Evolutionary conservation across 1,140 invertebrate genomes (phyloP).

Genomic region (Solenopsis invicta): DNA sequence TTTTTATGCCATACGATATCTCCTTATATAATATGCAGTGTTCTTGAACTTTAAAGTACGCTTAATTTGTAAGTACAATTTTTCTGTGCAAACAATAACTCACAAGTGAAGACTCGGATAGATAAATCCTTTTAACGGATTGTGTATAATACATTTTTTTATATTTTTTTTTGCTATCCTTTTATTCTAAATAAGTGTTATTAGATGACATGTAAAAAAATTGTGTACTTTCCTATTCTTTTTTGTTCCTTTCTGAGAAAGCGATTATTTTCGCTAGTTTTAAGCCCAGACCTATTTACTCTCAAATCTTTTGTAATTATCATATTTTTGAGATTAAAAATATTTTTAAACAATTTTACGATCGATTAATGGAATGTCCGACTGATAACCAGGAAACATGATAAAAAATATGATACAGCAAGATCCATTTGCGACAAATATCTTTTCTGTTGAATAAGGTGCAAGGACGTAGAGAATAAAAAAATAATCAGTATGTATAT

Average conservation of each 20-base stretch:
- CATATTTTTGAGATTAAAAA: neutral
- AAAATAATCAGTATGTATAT: slow-evolving; percentile 22
- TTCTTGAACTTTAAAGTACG: slow-evolving; percentile 3
- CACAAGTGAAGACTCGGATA: neutral
- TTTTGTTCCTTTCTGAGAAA: slow-evolving; percentile 19
- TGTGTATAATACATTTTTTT: slow-evolving; percentile 22
- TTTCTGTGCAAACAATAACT: slow-evolving; percentile 17
- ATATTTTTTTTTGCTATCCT: slow-evolving; percentile 19
- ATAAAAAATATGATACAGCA: neutral
- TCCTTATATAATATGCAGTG: neutral
- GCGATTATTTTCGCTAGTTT: slow-evolving; percentile 7
- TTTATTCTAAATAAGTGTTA: slow-evolving; percentile 19
- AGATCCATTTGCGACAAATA: neutral
- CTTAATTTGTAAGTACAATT: slow-evolving; percentile 8
- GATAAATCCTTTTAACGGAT: neutral
- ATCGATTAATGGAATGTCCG: neutral
- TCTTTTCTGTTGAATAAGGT: slow-evolving; percentile 13
- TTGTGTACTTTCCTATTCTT: slow-evolving; percentile 5
- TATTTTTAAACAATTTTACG: neutral
- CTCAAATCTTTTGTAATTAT: slow-evolving; percentile 3
- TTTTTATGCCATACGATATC: slow-evolving; percentile 17
- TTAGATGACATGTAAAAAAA: slow-evolving; percentile 30
- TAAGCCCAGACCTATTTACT: slow-evolving; percentile 7
- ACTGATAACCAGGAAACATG: neutral
- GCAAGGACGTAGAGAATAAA: slow-evolving; percentile 39